Percentiles rank a stretch among this genome's conserved stretches.
These are phyloP conservation scores for Psammodynastes pulverulentus DNA, from an alignment of 2,113 vertebrate genomes.

Conservation along the genomic window DNA sequence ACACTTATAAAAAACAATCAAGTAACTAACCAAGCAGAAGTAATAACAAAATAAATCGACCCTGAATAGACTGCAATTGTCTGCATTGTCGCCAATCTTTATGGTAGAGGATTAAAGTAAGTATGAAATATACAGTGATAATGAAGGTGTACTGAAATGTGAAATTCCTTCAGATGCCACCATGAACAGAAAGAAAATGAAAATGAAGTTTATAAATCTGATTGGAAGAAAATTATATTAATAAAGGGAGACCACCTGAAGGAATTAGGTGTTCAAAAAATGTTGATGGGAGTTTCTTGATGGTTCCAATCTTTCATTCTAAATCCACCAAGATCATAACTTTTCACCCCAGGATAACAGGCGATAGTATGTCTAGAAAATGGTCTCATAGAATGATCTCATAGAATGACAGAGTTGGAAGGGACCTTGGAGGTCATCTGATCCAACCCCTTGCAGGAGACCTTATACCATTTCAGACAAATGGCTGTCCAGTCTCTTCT, in stretches of 20 bases:
- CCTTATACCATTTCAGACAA: background rate
- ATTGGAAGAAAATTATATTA: background rate
- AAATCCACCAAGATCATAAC: background rate
- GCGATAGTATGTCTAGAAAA: background rate
- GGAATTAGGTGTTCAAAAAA: background rate
- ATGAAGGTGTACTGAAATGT: background rate
- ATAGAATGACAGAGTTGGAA: background rate
- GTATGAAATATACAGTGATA: background rate
- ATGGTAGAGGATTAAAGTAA: slow-evolving; percentile 9
- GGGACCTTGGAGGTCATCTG: background rate
- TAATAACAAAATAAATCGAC: background rate
- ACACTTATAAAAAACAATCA: background rate
- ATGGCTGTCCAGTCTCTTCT: background rate
- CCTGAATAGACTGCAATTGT: background rate
- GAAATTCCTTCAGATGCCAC: background rate
- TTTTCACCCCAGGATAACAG: background rate
- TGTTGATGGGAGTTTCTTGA: background rate
- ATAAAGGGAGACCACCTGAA: background rate
- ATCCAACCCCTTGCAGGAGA: too few relatives aligned
- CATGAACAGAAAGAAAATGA: background rate
- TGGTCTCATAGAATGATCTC: background rate
- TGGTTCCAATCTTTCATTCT: background rate
- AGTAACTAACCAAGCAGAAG: background rate
- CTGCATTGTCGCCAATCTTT: background rate
- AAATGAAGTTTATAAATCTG: background rate